Base-by-base conservation (phyloP, 2,113 vertebrate species). In the Sceloporus undulatus region DNA sequence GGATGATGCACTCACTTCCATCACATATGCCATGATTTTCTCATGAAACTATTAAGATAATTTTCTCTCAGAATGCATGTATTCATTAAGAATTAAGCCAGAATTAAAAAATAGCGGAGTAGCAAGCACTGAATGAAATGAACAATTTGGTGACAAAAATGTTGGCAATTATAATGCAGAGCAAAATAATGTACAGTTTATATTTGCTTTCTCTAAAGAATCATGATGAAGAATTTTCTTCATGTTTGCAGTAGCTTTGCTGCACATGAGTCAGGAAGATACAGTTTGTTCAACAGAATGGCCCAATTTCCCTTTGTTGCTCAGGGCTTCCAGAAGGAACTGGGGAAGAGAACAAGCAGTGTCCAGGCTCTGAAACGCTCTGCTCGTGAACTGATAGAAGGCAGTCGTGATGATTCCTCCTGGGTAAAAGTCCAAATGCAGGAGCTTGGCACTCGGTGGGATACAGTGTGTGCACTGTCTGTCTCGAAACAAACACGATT, bases 381-480 rank as follows among this genome's bases (percentile, higher is more conserved):
- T 0, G 98, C 98, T 29, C 96, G 96, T 76, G 99, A 99, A 48
- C 97, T 99, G 89, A 96, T 98, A 6, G 99, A 99, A 87, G 97
- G 96, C 95, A 99, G 98, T 71, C 97, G 97, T 1, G 98, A 99
- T 7, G 98, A 99, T 94, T 98, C 98, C 5, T 99, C 98, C 42
- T 99, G 99, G 99, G 98, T 99, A 88, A 98, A 98, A 95, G 98
- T 98, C 87, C 99, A 99, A 94, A 99, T 99, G 98, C 98, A 98
- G 96, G 99, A 99, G 92, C 94, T 99, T 21, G 96, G 98, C 96
- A 98, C 96, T 5, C 98, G 98, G 86, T 99, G 99, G 98, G 99
- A 99, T 91, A 99, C 98, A 0, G 98, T 99, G 91, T 99, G 98
- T 85, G 96, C 98, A n/a, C 97, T 98, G 6, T 99, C 99, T 0